Evolutionary conservation across 1,140 invertebrate species (phyloP).

Genomic region (Periplaneta americana): DNA sequence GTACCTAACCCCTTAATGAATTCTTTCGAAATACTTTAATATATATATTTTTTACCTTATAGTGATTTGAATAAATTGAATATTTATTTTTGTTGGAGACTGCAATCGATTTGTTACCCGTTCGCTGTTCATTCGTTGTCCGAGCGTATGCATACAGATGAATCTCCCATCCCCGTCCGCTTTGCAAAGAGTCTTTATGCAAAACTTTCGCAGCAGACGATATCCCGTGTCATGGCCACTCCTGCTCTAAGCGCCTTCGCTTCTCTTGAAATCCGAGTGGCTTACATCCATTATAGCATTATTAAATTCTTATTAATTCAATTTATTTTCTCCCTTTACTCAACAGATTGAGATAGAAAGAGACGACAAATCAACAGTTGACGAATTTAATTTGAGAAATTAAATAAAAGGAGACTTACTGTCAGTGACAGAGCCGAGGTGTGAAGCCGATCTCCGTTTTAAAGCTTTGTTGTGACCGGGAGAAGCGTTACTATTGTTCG

Average conservation of each 20-base stretch:
- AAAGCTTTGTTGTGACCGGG: neutral
- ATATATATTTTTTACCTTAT: no score
- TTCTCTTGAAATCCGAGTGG: neutral
- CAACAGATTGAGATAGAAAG: neutral
- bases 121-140: neutral
- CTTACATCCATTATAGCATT: neutral
- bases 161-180: neutral
- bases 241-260: neutral
- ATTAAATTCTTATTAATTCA: neutral
- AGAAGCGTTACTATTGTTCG: neutral
- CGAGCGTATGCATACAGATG: neutral
- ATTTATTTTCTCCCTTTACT: neutral
- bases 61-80: no score
- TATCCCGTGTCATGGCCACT: neutral
- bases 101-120: neutral
- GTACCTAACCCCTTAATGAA: no score
- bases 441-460: neutral
- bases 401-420: neutral
- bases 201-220: neutral
- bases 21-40: no score
- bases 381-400: neutral
- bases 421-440: neutral
- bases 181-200: neutral
- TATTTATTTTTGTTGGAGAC: neutral
- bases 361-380: neutral